Base-by-base conservation (phyloP, 2,797 vertebrate species). In the Lutra lutra region DNA sequence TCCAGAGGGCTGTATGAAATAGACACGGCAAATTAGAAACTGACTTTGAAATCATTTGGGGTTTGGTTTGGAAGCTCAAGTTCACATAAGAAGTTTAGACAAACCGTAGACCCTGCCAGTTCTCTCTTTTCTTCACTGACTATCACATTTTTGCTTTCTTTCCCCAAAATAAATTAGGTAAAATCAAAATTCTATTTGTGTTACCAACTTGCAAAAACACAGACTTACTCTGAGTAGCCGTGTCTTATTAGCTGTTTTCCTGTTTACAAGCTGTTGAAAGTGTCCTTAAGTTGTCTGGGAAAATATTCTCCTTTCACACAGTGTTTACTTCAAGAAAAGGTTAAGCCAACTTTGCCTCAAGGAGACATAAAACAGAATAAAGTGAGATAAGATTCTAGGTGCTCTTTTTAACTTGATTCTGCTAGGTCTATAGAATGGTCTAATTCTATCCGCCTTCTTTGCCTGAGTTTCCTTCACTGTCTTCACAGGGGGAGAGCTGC, bases 281-380 rank as follows among this genome's bases (percentile, higher is more conserved):
- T 86, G 29, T 60, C 80, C 58, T 77, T 90, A 77, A 95, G 82
- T 77, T 75, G 56, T 94, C 60, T 90, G 14, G n/a, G 18, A 13
- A 54, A 86, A 82, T 82, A 86, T 70, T 82, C 60, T 68, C 68
- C 38, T 82, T 78, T 92, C 40, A 87, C 23, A 77, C 13, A 77
- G 25, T 77, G 86, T 94, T 94, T 17, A 48, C 32, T 82, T 92
- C 35, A 62, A 96, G 80, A 64, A 92, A 89, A 48, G 51, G 54
- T 86, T 92, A 96, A 85, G 43, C 29, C 85, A 86, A 83, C 68
- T 92, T 86, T 90, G 20, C 43, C 60, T 92, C 43, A 86, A 96
- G 86, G 77, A 89, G 20, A 77, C 1, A 38, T 80, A 92, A 83
- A 83, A 29, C 43, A 92, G 60, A 94, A 88, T 29, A 40, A 14